These are phyloP conservation scores for Pangasius djambal DNA, from an alignment of 2,797 vertebrate genomes.

Conservation along the genomic window DNA sequence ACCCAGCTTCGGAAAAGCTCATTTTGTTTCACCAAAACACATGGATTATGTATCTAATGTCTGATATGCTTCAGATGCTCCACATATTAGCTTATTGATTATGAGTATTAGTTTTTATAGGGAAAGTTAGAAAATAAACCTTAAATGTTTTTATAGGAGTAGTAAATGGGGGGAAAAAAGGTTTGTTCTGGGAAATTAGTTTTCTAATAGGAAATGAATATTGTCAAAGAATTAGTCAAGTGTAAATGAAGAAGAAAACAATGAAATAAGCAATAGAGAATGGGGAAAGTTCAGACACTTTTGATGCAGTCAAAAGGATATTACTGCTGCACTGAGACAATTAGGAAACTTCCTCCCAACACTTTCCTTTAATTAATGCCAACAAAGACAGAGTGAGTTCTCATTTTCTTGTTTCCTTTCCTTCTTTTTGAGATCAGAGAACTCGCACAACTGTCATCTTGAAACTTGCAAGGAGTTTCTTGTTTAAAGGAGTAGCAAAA, in stretches of 20 bases:
- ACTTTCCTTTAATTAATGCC: conserved; percentile 37
- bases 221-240: conserved; percentile 30
- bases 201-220: conserved; percentile 32
- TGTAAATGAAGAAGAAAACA: conserved; percentile 27
- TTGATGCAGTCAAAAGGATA: conserved; percentile 18
- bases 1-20: not conserved
- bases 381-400: not conserved
- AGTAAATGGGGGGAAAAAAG: conserved; percentile 14
- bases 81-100: not conserved
- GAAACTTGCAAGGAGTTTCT: not conserved
- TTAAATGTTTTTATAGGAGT: conserved; percentile 7
- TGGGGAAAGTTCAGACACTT: conserved; percentile 6
- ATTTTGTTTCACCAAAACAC: not conserved
- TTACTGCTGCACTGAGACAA: conserved; percentile 5
- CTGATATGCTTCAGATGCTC: not conserved
- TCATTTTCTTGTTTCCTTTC: not conserved
- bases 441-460: not conserved
- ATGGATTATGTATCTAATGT: not conserved
- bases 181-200: conserved; percentile 10
- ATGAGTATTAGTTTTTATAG: not conserved
- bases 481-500: not conserved
- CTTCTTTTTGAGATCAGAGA: not conserved
- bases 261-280: not conserved
- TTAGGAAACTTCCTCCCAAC: conserved; percentile 12
- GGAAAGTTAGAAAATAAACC: not conserved